A percentile compares a stretch with the other conserved stretches of the same genome.
Evolutionary conservation across 2,797 vertebrate species (phyloP).

Genomic region (Ambastaia sidthimunki): DNA sequence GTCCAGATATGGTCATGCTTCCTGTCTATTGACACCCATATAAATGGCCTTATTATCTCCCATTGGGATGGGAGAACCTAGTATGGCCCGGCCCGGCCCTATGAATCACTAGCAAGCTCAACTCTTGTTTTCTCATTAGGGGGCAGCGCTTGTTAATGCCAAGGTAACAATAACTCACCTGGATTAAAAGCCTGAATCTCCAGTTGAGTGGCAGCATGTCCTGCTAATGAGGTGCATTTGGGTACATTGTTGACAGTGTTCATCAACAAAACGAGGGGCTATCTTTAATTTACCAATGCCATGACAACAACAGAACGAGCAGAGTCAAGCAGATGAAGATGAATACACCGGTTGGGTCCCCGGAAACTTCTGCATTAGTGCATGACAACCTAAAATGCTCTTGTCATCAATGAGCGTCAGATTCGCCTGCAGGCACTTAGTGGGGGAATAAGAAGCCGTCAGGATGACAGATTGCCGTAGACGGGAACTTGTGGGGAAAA

Average conservation of each 20-base stretch:
- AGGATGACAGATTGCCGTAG: conserved; percentile 65
- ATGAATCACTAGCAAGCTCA: conserved; percentile 77
- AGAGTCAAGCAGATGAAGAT: conserved; percentile 84
- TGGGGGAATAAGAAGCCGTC: conserved; percentile 80
- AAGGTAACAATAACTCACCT: conserved; percentile 83
- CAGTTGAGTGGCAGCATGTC: conserved; percentile 74
- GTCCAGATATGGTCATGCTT: conserved; percentile 58
- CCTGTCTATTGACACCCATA: conserved; percentile 69
- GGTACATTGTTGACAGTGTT: conserved; percentile 86
- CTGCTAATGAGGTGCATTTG: conserved; percentile 83
- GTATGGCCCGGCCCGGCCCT: conserved; percentile 71
- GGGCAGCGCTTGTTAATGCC: conserved; percentile 66
- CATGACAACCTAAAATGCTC: conserved; percentile 84
- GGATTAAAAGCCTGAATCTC: conserved; percentile 79
- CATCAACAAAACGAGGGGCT: conserved; percentile 67
- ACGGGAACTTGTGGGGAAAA: conserved; percentile 50
- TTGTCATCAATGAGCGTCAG: conserved; percentile 80
- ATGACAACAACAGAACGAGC: conserved; percentile 77
- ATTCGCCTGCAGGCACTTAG: conserved; percentile 81
- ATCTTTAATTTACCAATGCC: conserved; percentile 84
- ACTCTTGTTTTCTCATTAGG: conserved; percentile 83
- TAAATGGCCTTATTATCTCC: conserved; percentile 78
- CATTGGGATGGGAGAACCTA: conserved; percentile 72
- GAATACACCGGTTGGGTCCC: conserved; percentile 77
- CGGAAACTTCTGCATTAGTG: conserved; percentile 82